Evolutionary conservation across 1,140 invertebrate species (phyloP).

Genomic region (Procambarus virginalis): DNA sequence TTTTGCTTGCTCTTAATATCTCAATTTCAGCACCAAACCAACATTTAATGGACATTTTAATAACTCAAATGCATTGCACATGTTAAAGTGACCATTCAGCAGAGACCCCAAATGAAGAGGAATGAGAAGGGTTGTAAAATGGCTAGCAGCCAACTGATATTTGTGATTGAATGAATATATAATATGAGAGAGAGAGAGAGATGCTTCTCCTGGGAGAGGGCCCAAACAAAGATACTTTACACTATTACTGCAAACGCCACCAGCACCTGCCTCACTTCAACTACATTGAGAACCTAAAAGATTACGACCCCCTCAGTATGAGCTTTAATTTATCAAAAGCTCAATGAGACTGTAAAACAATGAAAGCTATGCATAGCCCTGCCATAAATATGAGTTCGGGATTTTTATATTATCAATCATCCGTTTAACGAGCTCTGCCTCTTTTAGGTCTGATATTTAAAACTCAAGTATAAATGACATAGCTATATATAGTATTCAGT

Average conservation of each 20-base stretch:
- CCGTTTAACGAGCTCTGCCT: neutral
- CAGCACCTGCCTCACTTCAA: conserved; percentile 10
- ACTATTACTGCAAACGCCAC: conserved; percentile 13
- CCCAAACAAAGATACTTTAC: conserved; percentile 1
- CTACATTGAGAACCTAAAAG: conserved; percentile 6
- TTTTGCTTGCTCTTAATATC: neutral
- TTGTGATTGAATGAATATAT: neutral
- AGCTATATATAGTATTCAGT: conserved; percentile 15
- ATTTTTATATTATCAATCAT: neutral
- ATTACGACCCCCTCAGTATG: conserved; percentile 23
- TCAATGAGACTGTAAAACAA: conserved; percentile 22
- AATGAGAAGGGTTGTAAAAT: neutral
- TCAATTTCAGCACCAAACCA: neutral
- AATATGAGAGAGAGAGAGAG: neutral
- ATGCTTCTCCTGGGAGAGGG: neutral
- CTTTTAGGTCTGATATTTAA: neutral
- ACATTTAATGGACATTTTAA: neutral
- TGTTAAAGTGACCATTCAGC: neutral
- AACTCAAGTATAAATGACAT: neutral
- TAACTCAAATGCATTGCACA: neutral
- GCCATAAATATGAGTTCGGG: neutral
- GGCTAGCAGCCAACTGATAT: neutral
- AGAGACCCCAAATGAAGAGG: neutral
- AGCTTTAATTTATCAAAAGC: conserved; percentile 41
- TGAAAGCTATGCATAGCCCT: neutral